phyloP scores from a whole-genome alignment of 2,797 vertebrate species.

The Podargus strigoides region DNA sequence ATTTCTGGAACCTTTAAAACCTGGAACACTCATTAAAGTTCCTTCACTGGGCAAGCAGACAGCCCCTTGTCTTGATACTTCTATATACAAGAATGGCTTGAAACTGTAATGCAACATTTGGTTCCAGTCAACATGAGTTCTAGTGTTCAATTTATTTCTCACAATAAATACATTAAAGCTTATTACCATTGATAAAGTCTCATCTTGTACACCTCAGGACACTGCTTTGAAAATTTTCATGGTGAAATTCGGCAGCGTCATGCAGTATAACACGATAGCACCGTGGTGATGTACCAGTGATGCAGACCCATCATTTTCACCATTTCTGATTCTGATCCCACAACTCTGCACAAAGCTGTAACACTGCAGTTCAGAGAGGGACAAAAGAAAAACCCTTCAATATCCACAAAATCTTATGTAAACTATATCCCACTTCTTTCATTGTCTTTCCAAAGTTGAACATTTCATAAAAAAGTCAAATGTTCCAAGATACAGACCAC shows the following conservation, averaged over 20 bases:
- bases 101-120: neutral
- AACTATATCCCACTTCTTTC: neutral
- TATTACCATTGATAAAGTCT: conserved; percentile 18
- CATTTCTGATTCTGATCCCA: neutral
- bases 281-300: neutral
- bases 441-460: neutral
- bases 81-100: neutral
- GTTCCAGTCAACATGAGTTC: neutral
- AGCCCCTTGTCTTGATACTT: neutral
- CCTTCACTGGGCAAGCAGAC: neutral
- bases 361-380: accelerated
- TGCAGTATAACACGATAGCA: neutral
- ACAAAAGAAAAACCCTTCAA: neutral
- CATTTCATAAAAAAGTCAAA: neutral
- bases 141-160: neutral
- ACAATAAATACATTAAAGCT: conserved; percentile 22
- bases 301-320: no score
- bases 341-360: neutral
- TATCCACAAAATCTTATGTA: neutral
- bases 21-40: neutral
- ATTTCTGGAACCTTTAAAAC: neutral
- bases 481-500: neutral
- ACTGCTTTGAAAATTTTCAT: conserved; percentile 23
- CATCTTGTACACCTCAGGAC: conserved; percentile 15
- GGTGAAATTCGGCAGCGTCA: neutral